Conservation (phyloP, 1,140 invertebrate genomes). For the Drosophila nigromelanica region DNA sequence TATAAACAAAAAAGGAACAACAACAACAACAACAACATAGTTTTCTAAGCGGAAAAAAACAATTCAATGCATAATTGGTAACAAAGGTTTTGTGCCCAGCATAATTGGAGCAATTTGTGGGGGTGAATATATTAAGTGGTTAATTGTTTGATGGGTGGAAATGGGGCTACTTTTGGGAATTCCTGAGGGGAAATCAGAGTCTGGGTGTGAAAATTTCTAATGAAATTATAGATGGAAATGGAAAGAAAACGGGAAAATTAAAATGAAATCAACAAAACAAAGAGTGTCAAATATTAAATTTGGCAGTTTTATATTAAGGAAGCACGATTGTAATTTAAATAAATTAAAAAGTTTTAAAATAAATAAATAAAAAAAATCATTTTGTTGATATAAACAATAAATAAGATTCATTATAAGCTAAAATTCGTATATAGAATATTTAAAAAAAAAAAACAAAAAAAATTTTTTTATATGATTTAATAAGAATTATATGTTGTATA, state of each 20-base stretch:
- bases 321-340: no score
- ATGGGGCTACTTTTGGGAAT: neutral
- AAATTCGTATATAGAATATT: no score
- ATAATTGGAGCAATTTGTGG: conserved; percentile 23
- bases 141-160: conserved; percentile 1
- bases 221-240: neutral
- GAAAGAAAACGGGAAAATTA: neutral
- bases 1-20: conserved; percentile 23
- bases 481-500: no score
- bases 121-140: neutral
- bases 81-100: conserved; percentile 57
- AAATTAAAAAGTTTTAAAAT: no score
- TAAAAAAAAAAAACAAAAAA: no score
- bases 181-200: neutral
- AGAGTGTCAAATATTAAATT: no score
- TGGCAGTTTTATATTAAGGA: no score
- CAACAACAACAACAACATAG: neutral
- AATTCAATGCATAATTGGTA: conserved; percentile 68
- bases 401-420: no score
- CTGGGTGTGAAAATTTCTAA: neutral
- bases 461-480: no score
- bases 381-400: no score
- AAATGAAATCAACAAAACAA: neutral
- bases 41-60: conserved; percentile 33
- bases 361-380: no score